A percentile compares a stretch with the other conserved stretches of the same genome.
Evolutionary conservation across 2,113 vertebrate genomes (phyloP).

Genomic region (Tylochromis polylepis): DNA sequence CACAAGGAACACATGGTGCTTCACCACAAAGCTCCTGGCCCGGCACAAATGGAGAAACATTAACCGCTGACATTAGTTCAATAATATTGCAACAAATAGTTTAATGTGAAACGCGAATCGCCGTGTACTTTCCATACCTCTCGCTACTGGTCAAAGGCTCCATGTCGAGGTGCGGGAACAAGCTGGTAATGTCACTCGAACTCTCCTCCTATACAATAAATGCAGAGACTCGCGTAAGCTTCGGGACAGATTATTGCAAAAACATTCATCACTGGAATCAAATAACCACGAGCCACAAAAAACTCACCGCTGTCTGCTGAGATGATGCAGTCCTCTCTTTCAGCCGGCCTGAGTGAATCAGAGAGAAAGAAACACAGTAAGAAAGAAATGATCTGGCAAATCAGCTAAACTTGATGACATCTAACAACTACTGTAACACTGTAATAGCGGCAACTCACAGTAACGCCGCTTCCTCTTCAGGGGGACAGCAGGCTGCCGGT

Average conservation of each 20-base stretch:
- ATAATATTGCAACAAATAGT: background rate
- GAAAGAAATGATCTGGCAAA: background rate
- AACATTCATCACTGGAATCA: background rate
- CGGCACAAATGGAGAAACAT: conserved; percentile 6
- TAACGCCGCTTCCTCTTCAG: conserved; percentile 93
- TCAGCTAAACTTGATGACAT: background rate
- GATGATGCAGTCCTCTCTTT: conserved; percentile 40
- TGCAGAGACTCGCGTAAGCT: background rate
- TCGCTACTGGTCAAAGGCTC: conserved; percentile 89
- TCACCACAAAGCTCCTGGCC: conserved; percentile 87
- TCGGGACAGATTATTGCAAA: background rate
- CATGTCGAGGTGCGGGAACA: conserved; percentile 84
- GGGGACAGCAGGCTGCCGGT: conserved; percentile 89
- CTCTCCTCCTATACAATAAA: conserved; percentile 37
- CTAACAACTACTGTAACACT: background rate
- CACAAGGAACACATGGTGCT: conserved; percentile 88
- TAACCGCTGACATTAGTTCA: background rate
- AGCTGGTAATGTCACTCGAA: conserved; percentile 73
- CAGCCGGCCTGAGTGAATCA: conserved; percentile 51
- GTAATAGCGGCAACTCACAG: conserved; percentile 77
- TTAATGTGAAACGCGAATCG: background rate
- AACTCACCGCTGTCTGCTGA: conserved; percentile 37
- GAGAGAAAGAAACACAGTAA: background rate
- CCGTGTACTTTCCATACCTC: conserved; percentile 66
- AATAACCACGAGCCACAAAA: background rate